Percentiles rank a stretch among this genome's conserved stretches.
These are phyloP conservation scores for Epizoanthus scotinus DNA, from an alignment of 92 coral and sea anemone species.

Conservation along the genomic window DNA sequence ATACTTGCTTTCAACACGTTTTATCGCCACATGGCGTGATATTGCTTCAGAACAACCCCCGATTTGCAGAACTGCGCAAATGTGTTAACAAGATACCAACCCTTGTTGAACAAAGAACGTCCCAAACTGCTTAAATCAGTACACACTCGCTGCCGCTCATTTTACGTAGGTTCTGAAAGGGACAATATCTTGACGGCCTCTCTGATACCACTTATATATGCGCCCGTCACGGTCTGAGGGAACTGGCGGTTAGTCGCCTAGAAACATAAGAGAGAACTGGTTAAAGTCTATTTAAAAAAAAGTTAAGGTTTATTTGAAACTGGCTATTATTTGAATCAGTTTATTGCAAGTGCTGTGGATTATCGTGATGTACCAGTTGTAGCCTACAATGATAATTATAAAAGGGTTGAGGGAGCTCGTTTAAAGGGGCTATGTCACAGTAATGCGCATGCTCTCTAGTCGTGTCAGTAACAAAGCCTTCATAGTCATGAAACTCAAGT, in stretches of 20 bases:
- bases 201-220: constrained; percentile 90
- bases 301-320: no score
- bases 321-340: neutral
- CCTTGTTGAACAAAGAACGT: neutral
- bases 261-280: neutral
- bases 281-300: no score
- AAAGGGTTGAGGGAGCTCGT: no score
- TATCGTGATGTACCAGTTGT: no score
- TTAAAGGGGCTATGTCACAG: no score
- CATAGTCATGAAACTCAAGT: no score
- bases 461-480: no score
- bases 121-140: neutral
- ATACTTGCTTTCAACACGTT: neutral
- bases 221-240: constrained; percentile 99
- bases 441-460: no score
- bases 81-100: neutral
- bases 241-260: constrained; percentile 98
- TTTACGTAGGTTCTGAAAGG: constrained; percentile 18
- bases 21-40: neutral
- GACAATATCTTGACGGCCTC: constrained; percentile 90
- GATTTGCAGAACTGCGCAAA: neutral
- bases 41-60: neutral
- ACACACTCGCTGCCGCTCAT: neutral
- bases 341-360: neutral
- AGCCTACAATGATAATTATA: neutral